Conservation (phyloP, 1,140 invertebrate genomes). For the Elymnias hypermnestra region DNA sequence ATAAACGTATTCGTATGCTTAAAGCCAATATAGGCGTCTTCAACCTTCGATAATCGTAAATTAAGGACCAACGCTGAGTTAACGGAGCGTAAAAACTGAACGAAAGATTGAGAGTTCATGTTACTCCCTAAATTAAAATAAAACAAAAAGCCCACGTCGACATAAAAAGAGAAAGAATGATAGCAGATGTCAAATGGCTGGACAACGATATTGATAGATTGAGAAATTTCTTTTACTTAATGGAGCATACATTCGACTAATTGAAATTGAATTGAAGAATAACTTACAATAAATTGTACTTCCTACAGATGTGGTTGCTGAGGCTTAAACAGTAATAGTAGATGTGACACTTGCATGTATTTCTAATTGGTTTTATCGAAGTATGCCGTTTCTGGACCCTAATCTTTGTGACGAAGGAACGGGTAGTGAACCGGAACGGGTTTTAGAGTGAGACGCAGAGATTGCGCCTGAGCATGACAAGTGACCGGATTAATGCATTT, state of each 20-base stretch:
- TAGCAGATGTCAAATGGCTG: slow-evolving; percentile 42
- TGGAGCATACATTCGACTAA: slow-evolving; percentile 13
- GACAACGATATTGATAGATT: slow-evolving; percentile 33
- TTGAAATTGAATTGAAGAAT: slow-evolving; percentile 4
- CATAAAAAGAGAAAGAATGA: slow-evolving; percentile 47
- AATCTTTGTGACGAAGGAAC: slow-evolving; percentile 53
- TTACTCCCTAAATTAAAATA: slow-evolving; percentile 62
- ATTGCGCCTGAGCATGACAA: slow-evolving; percentile 59
- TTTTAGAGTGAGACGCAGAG: slow-evolving; percentile 53
- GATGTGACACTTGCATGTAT: slow-evolving; percentile 20
- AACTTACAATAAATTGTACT: background rate
- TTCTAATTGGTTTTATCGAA: slow-evolving; percentile 51
- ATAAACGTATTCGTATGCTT: slow-evolving; percentile 37
- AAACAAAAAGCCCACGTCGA: slow-evolving; percentile 31
- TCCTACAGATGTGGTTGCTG: background rate
- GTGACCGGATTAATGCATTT: slow-evolving; percentile 74
- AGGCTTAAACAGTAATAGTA: slow-evolving; percentile 1
- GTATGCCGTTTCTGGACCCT: slow-evolving; percentile 37
- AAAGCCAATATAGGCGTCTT: slow-evolving; percentile 52
- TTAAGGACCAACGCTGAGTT: slow-evolving; percentile 57
- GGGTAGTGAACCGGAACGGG: slow-evolving; percentile 52
- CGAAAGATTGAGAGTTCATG: slow-evolving; percentile 69
- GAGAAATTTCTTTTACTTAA: slow-evolving; percentile 13
- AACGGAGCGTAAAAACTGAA: slow-evolving; percentile 72
- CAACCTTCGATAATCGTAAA: slow-evolving; percentile 66